Evolutionary conservation across 2,888 invertebrate species (phyloP), one percentile per base, ranked within the genome.

Genomic region (Andricus curvator): DNA sequence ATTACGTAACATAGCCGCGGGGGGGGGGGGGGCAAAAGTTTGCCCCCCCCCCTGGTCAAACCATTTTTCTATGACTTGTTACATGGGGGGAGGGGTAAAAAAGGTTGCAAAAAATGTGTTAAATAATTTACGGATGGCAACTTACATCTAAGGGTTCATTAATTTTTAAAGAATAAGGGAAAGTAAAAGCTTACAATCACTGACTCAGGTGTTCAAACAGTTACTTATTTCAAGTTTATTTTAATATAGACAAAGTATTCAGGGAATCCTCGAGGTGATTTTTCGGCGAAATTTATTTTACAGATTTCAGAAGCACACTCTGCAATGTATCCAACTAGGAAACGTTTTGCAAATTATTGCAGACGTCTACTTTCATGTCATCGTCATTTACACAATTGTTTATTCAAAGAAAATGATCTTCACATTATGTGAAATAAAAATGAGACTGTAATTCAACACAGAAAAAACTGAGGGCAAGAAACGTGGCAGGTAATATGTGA

Each of bases 281-380:
- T 86, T 88, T 88, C 86, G 86, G 87, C 87, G 88, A 87, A 86
- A 84, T 85, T 86, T 86, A 85, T 86, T 85, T 83, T 83, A 87
- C 85, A 86, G 82, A 85, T 83, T 80, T 81, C 85, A 86, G 84
- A 86, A 84, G 82, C 86, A 83, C 81, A 85, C 83, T 56, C 65
- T 76, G 79, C 80, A 79, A 80, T 65, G 70, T 41, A 78, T 82
- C 29, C 56, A 56, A 70, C 70, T 48, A 51, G 20, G 51, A 70
- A 74, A 74, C 33, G 74, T 13, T 74, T 56, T 74, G 56, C 51
- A 11, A 9, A 51, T 51, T 20, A 44, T 51, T 51, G 29, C 48
- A 33, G 56, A 74, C 33, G 37, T 74, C 33, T 74, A 74, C 74
- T 74, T 74, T 74, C 74, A 56, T 56, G 56, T 56, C 56, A 33